These are phyloP conservation scores for Zoanthus gigantus DNA, from an alignment of 92 coral and sea anemone genomes.

Conservation along the genomic window DNA sequence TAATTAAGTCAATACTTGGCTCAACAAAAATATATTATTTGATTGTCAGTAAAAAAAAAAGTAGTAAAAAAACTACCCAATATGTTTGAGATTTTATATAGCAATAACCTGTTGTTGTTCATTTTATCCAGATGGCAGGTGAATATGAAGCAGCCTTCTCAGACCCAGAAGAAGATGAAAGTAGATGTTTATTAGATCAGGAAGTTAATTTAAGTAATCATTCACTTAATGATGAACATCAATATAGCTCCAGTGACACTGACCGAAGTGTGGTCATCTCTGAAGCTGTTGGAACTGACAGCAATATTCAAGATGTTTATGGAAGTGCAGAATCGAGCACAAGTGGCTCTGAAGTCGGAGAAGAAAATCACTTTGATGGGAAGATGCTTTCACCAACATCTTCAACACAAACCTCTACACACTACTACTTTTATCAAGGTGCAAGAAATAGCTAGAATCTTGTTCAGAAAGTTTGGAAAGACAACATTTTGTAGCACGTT, in stretches of 20 bases:
- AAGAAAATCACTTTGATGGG: constrained; percentile 35
- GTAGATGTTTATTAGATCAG: background rate
- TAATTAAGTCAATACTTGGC: no score
- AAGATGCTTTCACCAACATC: constrained; percentile 49
- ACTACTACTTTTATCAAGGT: constrained; percentile 86
- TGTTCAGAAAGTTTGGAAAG: background rate
- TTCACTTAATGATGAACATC: background rate
- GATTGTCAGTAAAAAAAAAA: no score
- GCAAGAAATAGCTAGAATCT: background rate
- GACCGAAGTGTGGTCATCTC: background rate
- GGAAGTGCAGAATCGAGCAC: constrained; percentile 8
- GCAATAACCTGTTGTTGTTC: background rate
- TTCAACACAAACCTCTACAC: constrained; percentile 35
- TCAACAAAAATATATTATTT: no score
- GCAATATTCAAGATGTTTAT: background rate
- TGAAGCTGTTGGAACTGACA: background rate
- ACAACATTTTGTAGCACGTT: background rate
- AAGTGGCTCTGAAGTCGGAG: constrained; percentile 32
- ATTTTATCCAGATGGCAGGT: constrained; percentile 59
- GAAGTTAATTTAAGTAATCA: constrained; percentile 5
- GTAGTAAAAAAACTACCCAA: background rate
- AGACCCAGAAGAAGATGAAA: constrained; percentile 68
- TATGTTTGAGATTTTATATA: background rate
- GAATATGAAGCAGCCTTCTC: constrained; percentile 91
- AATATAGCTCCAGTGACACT: background rate